Evolutionary conservation across 2,888 invertebrate species (phyloP).

Genomic region (Pyrochroa serraticornis): DNA sequence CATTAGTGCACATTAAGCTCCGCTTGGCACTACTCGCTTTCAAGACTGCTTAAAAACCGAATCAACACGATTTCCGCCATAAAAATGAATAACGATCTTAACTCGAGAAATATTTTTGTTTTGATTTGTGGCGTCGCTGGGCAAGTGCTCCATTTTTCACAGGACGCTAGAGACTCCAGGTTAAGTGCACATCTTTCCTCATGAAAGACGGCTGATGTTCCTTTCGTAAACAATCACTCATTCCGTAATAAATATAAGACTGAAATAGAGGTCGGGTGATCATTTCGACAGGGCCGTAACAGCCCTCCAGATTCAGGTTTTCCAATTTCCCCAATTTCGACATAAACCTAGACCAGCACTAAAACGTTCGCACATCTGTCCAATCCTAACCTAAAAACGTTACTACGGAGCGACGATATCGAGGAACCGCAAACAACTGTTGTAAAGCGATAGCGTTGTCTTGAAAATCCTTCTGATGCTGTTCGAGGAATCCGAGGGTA

Average conservation of each 20-base stretch:
- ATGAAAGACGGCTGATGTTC: constrained; percentile 41
- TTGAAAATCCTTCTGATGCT: no score
- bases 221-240: constrained; percentile 47
- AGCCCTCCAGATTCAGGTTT: neutral
- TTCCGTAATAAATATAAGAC: constrained; percentile 40
- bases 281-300: neutral
- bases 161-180: constrained; percentile 37
- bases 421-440: no score
- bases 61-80: neutral
- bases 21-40: neutral
- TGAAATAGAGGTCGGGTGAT: neutral
- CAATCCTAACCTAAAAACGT: no score
- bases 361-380: no score
- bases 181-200: constrained; percentile 46
- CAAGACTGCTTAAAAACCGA: neutral
- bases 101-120: constrained; percentile 31
- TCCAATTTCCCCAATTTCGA: no score
- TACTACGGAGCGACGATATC: no score
- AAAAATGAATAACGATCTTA: constrained; percentile 20
- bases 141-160: constrained; percentile 42
- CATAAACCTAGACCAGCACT: no score
- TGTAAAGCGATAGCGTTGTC: no score
- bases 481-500: no score
- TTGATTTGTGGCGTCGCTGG: constrained; percentile 41
- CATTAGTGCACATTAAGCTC: no score